Evolutionary conservation across 2,113 vertebrate genomes (phyloP).

Genomic region (Tenebrosternarchus preto): DNA sequence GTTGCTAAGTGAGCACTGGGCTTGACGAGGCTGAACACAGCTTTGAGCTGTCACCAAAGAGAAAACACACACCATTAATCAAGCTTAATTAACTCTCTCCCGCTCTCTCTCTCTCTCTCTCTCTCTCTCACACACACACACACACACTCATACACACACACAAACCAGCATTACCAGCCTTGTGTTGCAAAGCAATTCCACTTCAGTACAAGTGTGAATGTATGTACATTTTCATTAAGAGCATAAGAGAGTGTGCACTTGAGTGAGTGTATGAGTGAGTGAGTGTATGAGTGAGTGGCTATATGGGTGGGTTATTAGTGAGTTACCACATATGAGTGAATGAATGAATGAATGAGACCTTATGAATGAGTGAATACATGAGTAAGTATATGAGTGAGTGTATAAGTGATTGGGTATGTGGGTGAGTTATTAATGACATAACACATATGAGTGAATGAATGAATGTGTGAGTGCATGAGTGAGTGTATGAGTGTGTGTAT

Average conservation of each 20-base stretch:
- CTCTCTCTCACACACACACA: conserved; percentile 14
- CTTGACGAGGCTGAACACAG: conserved; percentile 44
- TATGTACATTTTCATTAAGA: conserved; percentile 28
- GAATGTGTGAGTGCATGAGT: neutral
- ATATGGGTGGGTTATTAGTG: conserved; percentile 21
- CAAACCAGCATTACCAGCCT: neutral
- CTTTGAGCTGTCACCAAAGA: conserved; percentile 52
- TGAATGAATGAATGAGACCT: neutral
- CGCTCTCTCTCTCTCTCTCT: conserved; percentile 6
- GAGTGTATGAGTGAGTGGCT: conserved; percentile 14
- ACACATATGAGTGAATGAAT: too few relatives aligned
- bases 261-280: conserved; percentile 36
- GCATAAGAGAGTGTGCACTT: neutral
- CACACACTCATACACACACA: conserved; percentile 14
- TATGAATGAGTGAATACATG: conserved; percentile 5
- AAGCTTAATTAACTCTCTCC: conserved; percentile 50
- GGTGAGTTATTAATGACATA: too few relatives aligned
- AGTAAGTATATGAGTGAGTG: neutral
- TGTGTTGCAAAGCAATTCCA: conserved; percentile 10
- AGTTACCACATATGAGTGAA: neutral
- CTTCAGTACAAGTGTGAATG: neutral
- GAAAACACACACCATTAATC: conserved; percentile 57
- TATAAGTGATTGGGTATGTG: neutral
- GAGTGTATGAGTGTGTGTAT: conserved; percentile 29
- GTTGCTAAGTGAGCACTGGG: conserved; percentile 49